phyloP scores from a whole-genome alignment of 2,797 vertebrate genomes.

The Gallirallus australis region DNA sequence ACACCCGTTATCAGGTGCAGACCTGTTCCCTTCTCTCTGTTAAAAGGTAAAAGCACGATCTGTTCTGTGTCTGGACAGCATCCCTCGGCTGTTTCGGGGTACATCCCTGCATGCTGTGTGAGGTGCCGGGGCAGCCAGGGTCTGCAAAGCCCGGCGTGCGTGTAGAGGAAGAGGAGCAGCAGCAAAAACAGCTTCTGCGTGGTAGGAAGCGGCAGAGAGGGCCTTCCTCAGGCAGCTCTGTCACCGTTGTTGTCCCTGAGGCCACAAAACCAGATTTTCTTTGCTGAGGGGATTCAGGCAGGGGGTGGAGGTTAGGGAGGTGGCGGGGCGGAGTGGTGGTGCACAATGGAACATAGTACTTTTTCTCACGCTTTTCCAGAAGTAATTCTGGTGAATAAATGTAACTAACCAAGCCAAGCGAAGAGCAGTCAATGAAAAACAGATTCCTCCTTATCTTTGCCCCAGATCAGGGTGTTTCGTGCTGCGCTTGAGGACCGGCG shows the following conservation, averaged over 20 bases:
- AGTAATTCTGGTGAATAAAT: neutral
- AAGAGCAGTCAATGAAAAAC: neutral
- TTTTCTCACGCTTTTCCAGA: neutral
- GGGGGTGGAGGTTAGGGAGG: too few species aligned
- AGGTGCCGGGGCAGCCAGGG: neutral
- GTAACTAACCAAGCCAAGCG: neutral
- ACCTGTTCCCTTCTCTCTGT: neutral
- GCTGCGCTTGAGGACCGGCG: too few species aligned
- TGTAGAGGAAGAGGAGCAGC: neutral
- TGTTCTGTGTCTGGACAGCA: rapidly evolving
- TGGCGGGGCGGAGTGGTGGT: too few species aligned
- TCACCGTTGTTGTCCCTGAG: neutral
- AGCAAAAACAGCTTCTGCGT: neutral
- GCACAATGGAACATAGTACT: rapidly evolving
- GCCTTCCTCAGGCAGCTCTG: neutral
- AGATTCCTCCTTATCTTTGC: neutral
- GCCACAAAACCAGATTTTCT: neutral
- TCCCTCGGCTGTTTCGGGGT: neutral
- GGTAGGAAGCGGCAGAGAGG: neutral
- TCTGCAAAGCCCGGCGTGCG: neutral
- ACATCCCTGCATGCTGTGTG: rapidly evolving
- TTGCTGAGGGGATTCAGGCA: neutral
- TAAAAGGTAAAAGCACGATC: neutral
- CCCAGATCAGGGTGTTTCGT: neutral
- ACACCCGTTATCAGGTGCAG: neutral